Conservation (phyloP, 2,797 vertebrate species). For the Mus minutoides region DNA sequence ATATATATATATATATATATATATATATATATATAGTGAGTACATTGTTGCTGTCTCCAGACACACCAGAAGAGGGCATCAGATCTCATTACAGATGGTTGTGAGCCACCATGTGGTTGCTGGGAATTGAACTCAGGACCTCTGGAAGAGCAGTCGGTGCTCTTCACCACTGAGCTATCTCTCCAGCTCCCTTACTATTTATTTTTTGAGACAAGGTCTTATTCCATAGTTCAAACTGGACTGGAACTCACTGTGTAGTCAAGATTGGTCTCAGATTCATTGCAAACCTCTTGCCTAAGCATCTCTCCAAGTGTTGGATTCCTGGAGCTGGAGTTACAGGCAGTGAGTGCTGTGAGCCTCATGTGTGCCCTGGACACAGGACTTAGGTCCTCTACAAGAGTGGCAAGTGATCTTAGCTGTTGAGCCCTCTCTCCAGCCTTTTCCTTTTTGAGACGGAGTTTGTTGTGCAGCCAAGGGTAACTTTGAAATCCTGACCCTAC, state of each 20-base stretch:
- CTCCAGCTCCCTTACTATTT: not conserved
- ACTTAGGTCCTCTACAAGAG: not conserved
- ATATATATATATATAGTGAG: too few relatives aligned
- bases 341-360: not conserved
- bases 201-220: not conserved
- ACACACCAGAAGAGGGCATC: too few relatives aligned
- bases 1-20: too few relatives aligned
- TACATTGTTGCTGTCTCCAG: too few relatives aligned
- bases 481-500: not conserved
- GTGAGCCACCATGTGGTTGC: too few relatives aligned
- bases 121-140: too few relatives aligned
- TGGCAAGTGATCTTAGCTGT: not conserved
- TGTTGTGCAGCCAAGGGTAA: not conserved
- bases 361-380: not conserved
- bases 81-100: too few relatives aligned
- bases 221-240: not conserved
- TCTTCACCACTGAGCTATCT: not conserved
- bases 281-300: not conserved
- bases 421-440: not conserved
- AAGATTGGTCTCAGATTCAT: not conserved
- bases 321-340: not conserved
- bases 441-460: not conserved
- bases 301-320: not conserved
- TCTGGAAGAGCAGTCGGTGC: not conserved
- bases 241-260: not conserved